A percentile compares a stretch with the other conserved stretches of the same genome.
These are phyloP conservation scores for Pammene aurita DNA, from an alignment of 2,888 invertebrate genomes.

Conservation along the genomic window DNA sequence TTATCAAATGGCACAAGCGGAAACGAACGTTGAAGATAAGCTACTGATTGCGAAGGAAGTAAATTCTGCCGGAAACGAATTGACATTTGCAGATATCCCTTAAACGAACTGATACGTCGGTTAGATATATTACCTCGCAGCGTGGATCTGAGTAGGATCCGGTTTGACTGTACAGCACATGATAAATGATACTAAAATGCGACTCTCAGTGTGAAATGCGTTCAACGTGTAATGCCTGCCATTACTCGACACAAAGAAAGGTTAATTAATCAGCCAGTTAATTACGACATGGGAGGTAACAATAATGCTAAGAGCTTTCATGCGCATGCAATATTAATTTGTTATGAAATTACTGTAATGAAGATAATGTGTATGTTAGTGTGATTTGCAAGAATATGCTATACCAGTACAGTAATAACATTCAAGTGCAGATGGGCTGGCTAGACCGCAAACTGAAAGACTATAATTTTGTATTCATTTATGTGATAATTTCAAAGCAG, in stretches of 20 bases:
- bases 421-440: conserved; percentile 13
- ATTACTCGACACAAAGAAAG: conserved; percentile 34
- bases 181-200: conserved; percentile 21
- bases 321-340: conserved; percentile 32
- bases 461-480: conserved; percentile 28
- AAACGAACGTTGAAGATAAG: conserved; percentile 46
- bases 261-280: conserved; percentile 36
- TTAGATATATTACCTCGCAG: conserved; percentile 32
- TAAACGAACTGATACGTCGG: conserved; percentile 23
- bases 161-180: conserved; percentile 26
- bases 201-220: conserved; percentile 25
- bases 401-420: conserved; percentile 24
- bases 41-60: conserved; percentile 48
- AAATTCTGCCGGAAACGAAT: conserved; percentile 49
- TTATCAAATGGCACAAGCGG: conserved; percentile 13
- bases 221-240: conserved; percentile 21
- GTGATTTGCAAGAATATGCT: conserved; percentile 27
- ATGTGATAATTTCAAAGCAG: conserved; percentile 20
- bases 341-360: conserved; percentile 16
- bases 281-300: conserved; percentile 21
- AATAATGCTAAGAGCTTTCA: conserved; percentile 36
- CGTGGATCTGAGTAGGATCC: conserved; percentile 26
- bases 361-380: conserved; percentile 26
- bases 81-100: conserved; percentile 44
- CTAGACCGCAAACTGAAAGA: conserved; percentile 19